Evolutionary conservation across 2,797 vertebrate species (phyloP), one percentile per base, ranked within the genome.

Genomic region (Lutjanus argentimaculatus): DNA sequence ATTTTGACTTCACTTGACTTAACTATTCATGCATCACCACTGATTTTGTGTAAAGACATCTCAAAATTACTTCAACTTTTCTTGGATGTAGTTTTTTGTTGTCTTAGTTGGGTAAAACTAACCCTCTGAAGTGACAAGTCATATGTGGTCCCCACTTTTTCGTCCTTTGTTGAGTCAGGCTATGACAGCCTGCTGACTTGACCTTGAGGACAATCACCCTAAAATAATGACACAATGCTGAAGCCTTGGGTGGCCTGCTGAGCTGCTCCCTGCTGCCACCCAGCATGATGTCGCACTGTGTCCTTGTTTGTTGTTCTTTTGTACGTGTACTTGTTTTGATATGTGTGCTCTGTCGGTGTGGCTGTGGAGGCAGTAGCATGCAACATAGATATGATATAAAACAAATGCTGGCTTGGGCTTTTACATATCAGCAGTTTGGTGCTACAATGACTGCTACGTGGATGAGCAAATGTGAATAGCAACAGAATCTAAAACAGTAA

Each of bases 161-260:
- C 55, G 36, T 63, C 64, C 61, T 73, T 59, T 13, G 40, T 59
- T 17, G 42, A 71, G 25, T 78, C 57, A 0, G 17, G 6, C 66
- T 25, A 40, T 77, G 79, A 53, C 80, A 65, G 68, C 45, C 68
- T 9, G 75, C 75, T 67, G 65, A 49, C 73, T 75, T 66, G 72
- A 85, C 90, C 89, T 93, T 92, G 89, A 88, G 65, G 72, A 90
- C 65, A 49, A 56, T 86, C 76, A n/a, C 83, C 57, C 48, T 79
- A 72, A 85, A 80, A 75, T 80, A 66, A 81, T 64, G 69, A 69
- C 67, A 80, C 64, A n/a, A 49, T 40, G 67, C 36, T 45, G 70
- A 84, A 70, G 83, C 67, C 59, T 74, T 40, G 3, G n/a, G 51
- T 53, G 75, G 48, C 90, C 72, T 40, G 87, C 77, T 80, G 91